These are phyloP conservation scores for Pogoniulus pusillus DNA, from an alignment of 2,797 vertebrate genomes.

Conservation along the genomic window DNA sequence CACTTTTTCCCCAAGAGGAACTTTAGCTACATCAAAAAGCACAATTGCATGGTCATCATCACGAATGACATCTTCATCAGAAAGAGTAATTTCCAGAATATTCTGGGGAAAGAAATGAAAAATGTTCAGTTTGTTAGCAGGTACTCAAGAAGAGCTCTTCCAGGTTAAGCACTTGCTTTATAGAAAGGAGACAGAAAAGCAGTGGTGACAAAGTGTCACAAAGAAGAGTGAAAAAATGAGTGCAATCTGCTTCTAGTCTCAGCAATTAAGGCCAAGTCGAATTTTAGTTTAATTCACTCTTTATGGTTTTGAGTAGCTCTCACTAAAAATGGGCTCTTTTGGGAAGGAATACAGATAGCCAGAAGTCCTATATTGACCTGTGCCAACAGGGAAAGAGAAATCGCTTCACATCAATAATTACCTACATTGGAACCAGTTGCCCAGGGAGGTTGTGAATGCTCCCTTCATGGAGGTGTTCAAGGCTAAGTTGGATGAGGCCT, in stretches of 20 bases:
- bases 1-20: slow-evolving; percentile 67
- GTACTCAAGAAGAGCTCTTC: neutral
- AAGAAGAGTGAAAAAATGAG: neutral
- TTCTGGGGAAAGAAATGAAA: slow-evolving; percentile 72
- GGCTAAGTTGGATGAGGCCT: no score
- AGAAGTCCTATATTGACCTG: neutral
- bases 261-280: neutral
- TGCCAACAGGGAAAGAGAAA: neutral
- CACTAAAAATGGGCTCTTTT: neutral
- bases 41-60: slow-evolving; percentile 73
- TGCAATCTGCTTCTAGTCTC: neutral
- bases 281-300: neutral
- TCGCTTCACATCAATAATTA: neutral
- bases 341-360: neutral
- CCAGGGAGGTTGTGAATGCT: no score
- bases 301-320: neutral
- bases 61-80: slow-evolving; percentile 75
- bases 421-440: no score
- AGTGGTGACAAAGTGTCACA: neutral
- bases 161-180: neutral
- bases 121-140: neutral
- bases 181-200: neutral
- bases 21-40: slow-evolving; percentile 81
- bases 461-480: no score
- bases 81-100: slow-evolving; percentile 81